phyloP scores from a whole-genome alignment of 2,888 invertebrate genomes.

The Acanthococcus lagerstroemiae region DNA sequence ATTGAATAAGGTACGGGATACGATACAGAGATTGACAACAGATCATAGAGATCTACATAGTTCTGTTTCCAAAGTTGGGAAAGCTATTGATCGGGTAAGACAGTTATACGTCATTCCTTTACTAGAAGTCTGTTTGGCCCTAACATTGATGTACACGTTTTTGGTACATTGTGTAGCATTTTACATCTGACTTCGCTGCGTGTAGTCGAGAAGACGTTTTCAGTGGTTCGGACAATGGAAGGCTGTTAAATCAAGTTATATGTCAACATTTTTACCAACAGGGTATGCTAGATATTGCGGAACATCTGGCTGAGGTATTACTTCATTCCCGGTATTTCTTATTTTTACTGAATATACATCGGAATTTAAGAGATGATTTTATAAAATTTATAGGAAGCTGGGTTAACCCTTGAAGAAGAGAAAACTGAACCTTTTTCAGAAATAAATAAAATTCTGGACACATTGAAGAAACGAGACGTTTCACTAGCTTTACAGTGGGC shows the following conservation, averaged over 20 bases:
- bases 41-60: slow-evolving; percentile 74
- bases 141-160: neutral
- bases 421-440: slow-evolving; percentile 69
- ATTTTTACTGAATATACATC: no score
- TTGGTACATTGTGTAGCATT: slow-evolving; percentile 52
- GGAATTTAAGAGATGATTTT: neutral
- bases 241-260: slow-evolving; percentile 74
- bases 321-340: no score
- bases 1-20: slow-evolving; percentile 68
- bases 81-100: slow-evolving; percentile 75
- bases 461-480: slow-evolving; percentile 69
- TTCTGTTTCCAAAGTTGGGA: slow-evolving; percentile 83
- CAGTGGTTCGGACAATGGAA: slow-evolving; percentile 55
- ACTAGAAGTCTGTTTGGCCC: no score
- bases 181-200: slow-evolving; percentile 80
- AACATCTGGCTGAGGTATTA: slow-evolving; percentile 60
- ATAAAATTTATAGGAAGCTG: slow-evolving; percentile 53
- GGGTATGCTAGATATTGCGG: slow-evolving; percentile 87
- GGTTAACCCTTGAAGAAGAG: slow-evolving; percentile 52
- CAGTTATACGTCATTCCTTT: no score
- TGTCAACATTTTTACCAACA: slow-evolving; percentile 92
- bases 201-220: slow-evolving; percentile 79
- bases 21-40: slow-evolving; percentile 68
- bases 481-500: slow-evolving; percentile 83
- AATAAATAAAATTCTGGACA: slow-evolving; percentile 77